Percentiles rank a stretch among this genome's conserved stretches.
These are phyloP conservation scores for Erythrocebus patas DNA, from an alignment of 2,113 vertebrate species.

Conservation along the genomic window DNA sequence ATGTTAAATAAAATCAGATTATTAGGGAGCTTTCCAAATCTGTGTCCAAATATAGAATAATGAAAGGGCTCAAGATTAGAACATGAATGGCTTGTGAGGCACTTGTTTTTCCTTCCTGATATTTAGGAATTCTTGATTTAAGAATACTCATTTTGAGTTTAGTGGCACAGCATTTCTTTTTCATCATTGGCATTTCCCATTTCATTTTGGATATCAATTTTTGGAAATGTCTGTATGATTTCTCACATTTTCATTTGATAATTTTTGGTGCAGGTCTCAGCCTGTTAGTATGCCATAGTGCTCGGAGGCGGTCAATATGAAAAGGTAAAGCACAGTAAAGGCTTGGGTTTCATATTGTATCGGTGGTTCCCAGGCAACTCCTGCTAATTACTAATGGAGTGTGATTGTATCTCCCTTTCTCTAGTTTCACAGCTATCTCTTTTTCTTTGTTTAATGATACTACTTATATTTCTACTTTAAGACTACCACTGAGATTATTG, in stretches of 20 bases:
- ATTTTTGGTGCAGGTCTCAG: neutral
- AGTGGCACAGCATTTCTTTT: neutral
- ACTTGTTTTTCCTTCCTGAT: neutral
- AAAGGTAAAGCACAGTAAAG: neutral
- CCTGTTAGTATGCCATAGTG: neutral
- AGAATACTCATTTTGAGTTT: neutral
- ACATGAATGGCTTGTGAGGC: neutral
- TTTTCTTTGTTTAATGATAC: neutral
- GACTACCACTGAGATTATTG: neutral
- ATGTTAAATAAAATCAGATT: neutral
- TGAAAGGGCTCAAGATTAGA: neutral
- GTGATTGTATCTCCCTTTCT: neutral
- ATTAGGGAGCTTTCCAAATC: neutral
- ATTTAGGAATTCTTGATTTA: neutral
- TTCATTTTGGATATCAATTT: neutral
- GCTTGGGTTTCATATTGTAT: neutral
- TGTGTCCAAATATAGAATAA: neutral
- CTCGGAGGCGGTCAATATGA: neutral
- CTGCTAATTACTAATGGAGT: neutral
- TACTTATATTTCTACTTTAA: neutral
- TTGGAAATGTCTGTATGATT: neutral
- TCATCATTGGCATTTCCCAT: neutral
- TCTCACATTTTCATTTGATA: slow-evolving; percentile 2
- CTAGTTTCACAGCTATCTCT: neutral
- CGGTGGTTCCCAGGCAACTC: neutral